Base-by-base conservation (phyloP, 1,140 invertebrate genomes). In the Aphaenogaster floridana region DNA sequence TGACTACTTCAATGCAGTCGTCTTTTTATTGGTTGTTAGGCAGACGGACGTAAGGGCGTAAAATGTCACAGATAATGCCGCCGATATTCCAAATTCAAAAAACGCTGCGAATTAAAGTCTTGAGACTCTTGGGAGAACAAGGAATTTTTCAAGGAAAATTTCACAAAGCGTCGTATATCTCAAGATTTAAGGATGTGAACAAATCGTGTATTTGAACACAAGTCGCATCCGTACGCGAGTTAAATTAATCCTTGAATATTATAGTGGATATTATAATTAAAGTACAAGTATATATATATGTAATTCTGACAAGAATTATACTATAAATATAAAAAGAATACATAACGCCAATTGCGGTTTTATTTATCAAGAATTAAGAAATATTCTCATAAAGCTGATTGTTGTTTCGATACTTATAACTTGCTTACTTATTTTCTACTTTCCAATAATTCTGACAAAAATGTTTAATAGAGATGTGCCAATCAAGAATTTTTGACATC, bases 1-100 rank as follows among this genome's bases (percentile, higher is more conserved):
- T 87, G 86, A 87, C 86, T 69, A 84, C 80, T 84, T 87, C 69
- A 61, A 61, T 50, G 69, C 42, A 87, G 80, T 74, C 68, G n/a
- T 83, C 66, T 74, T 52, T 21, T 28, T 28, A 45, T 36, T 45
- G 36, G 48, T 87, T 87, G 48, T 57, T 68, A 74, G 54, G 48
- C 79, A 48, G 48, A 81, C 66, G 11, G 28, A 64, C 54, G 45
- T 71, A 72, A 71, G 13, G 50, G 13, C 8, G 34, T 34, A 28
- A 61, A 45, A 59, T 48, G 17, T 7, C 7, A 64, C 5, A 13
- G 36, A 80, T 54, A 28, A 79, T 66, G 11, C 15, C 17, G n/a
- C n/a, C 42, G 13, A 21, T 61, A 74, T 74, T 84, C 42, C 52
- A 39, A 83, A 72, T 83, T 72, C 79, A 36, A 72, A 42, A 8